Evolutionary conservation across 2,888 invertebrate species (phyloP).

Genomic region (Caradrina clavipalpis): DNA sequence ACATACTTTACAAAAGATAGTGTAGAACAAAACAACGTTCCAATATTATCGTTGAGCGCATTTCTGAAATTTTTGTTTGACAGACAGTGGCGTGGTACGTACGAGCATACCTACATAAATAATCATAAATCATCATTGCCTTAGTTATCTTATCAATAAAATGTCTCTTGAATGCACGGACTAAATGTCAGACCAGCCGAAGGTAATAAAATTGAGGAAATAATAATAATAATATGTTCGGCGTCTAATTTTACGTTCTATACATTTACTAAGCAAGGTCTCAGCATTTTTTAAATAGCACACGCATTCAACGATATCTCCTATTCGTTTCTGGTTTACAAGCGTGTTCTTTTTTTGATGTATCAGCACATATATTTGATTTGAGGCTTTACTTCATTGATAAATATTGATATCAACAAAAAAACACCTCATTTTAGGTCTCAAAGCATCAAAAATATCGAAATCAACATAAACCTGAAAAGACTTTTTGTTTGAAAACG

Average conservation of each 20-base stretch:
- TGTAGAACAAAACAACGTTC: slow-evolving; percentile 9
- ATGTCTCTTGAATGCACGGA: slow-evolving; percentile 21
- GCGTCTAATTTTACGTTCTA: slow-evolving; percentile 26
- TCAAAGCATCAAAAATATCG: too few species aligned
- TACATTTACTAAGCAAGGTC: slow-evolving; percentile 32
- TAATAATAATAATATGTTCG: slow-evolving; percentile 18
- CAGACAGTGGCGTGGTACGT: slow-evolving; percentile 4
- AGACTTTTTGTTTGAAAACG: not conserved
- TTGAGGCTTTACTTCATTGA: not conserved
- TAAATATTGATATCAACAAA: too few species aligned
- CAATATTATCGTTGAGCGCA: slow-evolving; percentile 27
- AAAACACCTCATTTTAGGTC: too few species aligned
- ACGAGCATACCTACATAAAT: slow-evolving; percentile 35
- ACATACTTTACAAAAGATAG: slow-evolving; percentile 9
- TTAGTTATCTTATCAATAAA: slow-evolving; percentile 55
- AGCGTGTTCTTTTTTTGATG: not conserved
- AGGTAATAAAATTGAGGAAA: slow-evolving; percentile 26
- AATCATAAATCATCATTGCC: slow-evolving; percentile 38
- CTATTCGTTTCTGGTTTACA: slow-evolving; percentile 36
- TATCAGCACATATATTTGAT: not conserved
- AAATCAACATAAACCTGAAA: too few species aligned
- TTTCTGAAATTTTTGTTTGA: slow-evolving; percentile 40
- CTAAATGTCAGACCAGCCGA: slow-evolving; percentile 15
- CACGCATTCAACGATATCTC: slow-evolving; percentile 12
- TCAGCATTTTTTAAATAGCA: slow-evolving; percentile 30